A percentile compares a stretch with the other conserved stretches of the same genome.
Evolutionary conservation across 2,113 vertebrate genomes (phyloP).

Genomic region (Andinoacara biseriatus): DNA sequence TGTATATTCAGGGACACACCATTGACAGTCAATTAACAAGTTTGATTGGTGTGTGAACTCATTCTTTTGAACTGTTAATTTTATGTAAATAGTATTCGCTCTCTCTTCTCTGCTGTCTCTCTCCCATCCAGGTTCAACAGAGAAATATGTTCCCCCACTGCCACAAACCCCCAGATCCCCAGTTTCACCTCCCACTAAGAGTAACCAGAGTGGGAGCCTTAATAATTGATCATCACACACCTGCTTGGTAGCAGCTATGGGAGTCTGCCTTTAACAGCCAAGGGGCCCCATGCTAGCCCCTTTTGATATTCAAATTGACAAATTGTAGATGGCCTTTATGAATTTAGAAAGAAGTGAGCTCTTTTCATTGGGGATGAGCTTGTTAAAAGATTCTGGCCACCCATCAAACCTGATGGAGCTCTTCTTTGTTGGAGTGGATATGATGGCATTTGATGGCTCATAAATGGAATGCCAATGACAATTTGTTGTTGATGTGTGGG

Average conservation of each 20-base stretch:
- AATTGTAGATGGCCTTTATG: constrained; percentile 90
- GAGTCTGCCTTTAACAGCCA: constrained; percentile 88
- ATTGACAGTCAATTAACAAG: constrained; percentile 99
- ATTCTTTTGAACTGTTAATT: constrained; percentile 99
- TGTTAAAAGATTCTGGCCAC: constrained; percentile 89
- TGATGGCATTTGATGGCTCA: constrained; percentile 94
- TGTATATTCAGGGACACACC: constrained; percentile 97
- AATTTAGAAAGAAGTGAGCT: constrained; percentile 72
- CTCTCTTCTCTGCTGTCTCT: constrained; percentile 79
- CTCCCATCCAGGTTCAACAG: constrained; percentile 87
- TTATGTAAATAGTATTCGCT: constrained; percentile 99
- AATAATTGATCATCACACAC: constrained; percentile 99
- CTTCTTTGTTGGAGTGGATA: constrained; percentile 85
- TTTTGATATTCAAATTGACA: constrained; percentile 99
- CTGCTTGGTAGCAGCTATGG: constrained; percentile 93
- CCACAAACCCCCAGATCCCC: constrained; percentile 76
- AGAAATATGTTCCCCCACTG: constrained; percentile 77
- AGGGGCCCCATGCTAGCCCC: constrained; percentile 86
- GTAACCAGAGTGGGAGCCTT: constrained; percentile 94
- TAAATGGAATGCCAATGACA: constrained; percentile 96
- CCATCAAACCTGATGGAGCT: constrained; percentile 88
- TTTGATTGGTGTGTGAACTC: constrained; percentile 99
- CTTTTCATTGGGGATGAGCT: constrained; percentile 84
- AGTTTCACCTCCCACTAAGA: constrained; percentile 87
- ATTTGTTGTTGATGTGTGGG: constrained; percentile 88